A percentile compares a stretch with the other conserved stretches of the same genome.
Conservation (phyloP, 2,888 invertebrate species). For the Timandra comae region DNA sequence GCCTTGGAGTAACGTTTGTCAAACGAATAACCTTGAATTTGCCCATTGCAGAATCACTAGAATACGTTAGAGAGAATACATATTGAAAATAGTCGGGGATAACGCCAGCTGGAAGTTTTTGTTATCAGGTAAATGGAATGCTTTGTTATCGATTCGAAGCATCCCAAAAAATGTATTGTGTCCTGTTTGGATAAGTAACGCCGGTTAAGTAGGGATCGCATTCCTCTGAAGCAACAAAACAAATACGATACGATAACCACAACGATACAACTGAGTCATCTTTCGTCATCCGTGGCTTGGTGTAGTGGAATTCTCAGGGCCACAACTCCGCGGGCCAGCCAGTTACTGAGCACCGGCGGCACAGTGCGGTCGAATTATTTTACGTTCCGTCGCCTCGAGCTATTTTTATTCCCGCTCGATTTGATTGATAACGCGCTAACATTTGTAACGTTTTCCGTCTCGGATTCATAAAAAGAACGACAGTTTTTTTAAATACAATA, state of each 20-base stretch:
- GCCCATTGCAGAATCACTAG: no score
- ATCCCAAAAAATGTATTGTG: conserved; percentile 6
- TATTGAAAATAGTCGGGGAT: no score
- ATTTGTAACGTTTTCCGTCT: no score
- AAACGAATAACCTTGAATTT: no score
- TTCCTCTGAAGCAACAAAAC: conserved; percentile 34
- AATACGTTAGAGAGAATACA: no score
- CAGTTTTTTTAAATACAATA: conserved; percentile 16
- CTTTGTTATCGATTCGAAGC: conserved; percentile 1
- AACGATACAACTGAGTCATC: conserved; percentile 60
- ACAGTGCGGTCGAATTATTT: conserved; percentile 49
- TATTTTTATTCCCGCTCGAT: conserved; percentile 51
- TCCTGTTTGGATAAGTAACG: conserved; percentile 5
- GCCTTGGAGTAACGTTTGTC: no score
- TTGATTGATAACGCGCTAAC: conserved; percentile 24
- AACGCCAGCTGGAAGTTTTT: neutral
- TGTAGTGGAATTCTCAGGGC: conserved; percentile 46
- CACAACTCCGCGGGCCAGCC: conserved; percentile 16
- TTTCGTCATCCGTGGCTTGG: conserved; percentile 40
- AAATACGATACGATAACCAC: conserved; percentile 39
- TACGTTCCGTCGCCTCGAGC: conserved; percentile 25
- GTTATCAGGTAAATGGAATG: neutral
- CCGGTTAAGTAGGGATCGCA: conserved; percentile 22
- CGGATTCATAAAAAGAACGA: no score
- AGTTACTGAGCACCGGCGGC: conserved; percentile 64